A percentile compares a stretch with the other conserved stretches of the same genome.
These are phyloP conservation scores for Amphipyra berbera DNA, from an alignment of 2,888 invertebrate genomes.

Conservation along the genomic window DNA sequence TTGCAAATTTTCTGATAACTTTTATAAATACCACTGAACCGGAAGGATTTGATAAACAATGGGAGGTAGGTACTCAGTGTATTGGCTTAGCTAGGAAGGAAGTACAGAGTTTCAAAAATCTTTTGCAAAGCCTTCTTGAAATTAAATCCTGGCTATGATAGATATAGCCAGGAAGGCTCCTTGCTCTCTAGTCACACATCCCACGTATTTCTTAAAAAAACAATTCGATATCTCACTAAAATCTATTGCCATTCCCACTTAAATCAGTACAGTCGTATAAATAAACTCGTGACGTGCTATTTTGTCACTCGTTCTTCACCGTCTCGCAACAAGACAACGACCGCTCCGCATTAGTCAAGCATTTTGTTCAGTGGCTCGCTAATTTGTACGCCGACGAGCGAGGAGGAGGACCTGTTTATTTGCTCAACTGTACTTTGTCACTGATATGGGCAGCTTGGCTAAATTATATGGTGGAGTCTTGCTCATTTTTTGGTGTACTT, in stretches of 20 bases:
- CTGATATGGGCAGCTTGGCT: slow-evolving; percentile 29
- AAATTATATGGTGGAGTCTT: slow-evolving; percentile 34
- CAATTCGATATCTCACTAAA: background rate
- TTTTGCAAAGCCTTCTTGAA: too few relatives aligned
- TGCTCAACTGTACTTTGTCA: slow-evolving; percentile 51
- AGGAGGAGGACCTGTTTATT: slow-evolving; percentile 55
- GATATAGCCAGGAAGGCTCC: too few relatives aligned
- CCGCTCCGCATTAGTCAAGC: slow-evolving; percentile 55
- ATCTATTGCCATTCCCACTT: slow-evolving; percentile 21
- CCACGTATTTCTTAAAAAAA: background rate
- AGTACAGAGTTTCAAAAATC: too few relatives aligned
- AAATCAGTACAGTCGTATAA: slow-evolving; percentile 51
- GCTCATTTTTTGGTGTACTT: slow-evolving; percentile 45
- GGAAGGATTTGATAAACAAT: too few relatives aligned
- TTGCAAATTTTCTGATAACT: too few relatives aligned
- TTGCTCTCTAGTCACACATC: too few relatives aligned
- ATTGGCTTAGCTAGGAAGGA: too few relatives aligned
- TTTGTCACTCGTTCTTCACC: slow-evolving; percentile 26
- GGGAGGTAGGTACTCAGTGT: too few relatives aligned
- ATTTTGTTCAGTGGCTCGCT: slow-evolving; percentile 54
- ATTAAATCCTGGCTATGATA: too few relatives aligned
- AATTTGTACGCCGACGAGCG: slow-evolving; percentile 60
- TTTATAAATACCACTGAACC: too few relatives aligned
- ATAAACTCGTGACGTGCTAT: slow-evolving; percentile 43
- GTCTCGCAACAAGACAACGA: slow-evolving; percentile 45